Conservation (phyloP, 1,140 invertebrate species). For the Macrobrachium nipponense region DNA sequence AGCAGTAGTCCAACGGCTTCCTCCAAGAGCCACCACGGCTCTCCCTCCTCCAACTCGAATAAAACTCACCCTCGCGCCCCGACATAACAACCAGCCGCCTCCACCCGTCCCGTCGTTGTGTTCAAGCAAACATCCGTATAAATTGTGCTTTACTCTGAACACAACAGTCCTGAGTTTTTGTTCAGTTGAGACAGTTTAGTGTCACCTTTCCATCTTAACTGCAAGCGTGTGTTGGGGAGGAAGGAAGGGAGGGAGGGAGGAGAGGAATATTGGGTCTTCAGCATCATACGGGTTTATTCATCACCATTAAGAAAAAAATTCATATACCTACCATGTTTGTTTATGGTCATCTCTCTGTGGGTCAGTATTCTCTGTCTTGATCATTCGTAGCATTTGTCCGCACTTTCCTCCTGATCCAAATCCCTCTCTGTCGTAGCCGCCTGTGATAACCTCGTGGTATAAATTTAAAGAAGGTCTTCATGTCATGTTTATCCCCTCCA, state of each 20-base stretch:
- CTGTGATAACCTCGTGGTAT: background rate
- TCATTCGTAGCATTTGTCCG: no score
- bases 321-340: no score
- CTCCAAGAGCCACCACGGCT: background rate
- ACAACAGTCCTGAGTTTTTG: slow-evolving; percentile 11
- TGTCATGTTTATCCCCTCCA: background rate
- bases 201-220: background rate
- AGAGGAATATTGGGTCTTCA: background rate
- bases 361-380: no score
- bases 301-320: no score
- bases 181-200: slow-evolving; percentile 44
- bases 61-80: background rate
- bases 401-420: no score
- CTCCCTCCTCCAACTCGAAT: background rate
- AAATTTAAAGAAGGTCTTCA: background rate
- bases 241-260: background rate
- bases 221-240: background rate
- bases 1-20: background rate
- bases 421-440: no score
- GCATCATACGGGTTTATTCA: background rate
- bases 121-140: slow-evolving; percentile 50
- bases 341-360: no score
- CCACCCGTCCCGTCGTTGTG: slow-evolving; percentile 45
- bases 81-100: slow-evolving; percentile 39
- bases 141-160: background rate